Evolutionary conservation across 2,888 invertebrate genomes (phyloP).

Genomic region (Rhingia rostrata): DNA sequence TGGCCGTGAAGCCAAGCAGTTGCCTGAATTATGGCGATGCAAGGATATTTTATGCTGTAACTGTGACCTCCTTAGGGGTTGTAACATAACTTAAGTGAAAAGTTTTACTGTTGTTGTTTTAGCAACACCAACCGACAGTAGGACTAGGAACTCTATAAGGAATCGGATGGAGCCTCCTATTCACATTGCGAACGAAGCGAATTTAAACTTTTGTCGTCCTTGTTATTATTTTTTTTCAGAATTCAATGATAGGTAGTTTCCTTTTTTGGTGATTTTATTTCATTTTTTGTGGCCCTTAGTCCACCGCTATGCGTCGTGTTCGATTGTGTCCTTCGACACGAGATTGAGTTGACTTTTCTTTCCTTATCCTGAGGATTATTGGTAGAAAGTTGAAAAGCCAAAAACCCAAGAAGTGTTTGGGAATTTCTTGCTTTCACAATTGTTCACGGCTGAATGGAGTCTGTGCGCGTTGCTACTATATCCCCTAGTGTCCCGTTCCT

Average conservation of each 20-base stretch:
- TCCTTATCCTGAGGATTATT: conserved; percentile 50
- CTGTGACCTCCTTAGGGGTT: conserved; percentile 73
- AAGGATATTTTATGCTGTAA: conserved; percentile 72
- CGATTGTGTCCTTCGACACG: conserved; percentile 44
- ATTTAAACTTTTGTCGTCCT: conserved; percentile 46
- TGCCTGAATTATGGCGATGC: conserved; percentile 68
- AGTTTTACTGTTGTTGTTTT: conserved; percentile 66
- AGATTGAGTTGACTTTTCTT: conserved; percentile 38
- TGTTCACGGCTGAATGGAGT: conserved; percentile 48
- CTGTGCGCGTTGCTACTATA: conserved; percentile 10
- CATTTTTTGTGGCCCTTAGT: background rate
- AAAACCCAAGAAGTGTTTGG: conserved; percentile 18
- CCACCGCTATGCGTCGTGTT: conserved; percentile 13
- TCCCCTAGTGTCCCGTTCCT: conserved; percentile 1
- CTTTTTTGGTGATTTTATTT: background rate
- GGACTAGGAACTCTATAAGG: conserved; percentile 9
- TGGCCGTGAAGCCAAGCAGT: conserved; percentile 70
- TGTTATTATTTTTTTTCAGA: conserved; percentile 34
- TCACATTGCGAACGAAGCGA: conserved; percentile 6
- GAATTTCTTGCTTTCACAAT: conserved; percentile 41
- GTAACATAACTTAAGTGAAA: conserved; percentile 73
- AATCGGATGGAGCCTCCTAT: conserved; percentile 22
- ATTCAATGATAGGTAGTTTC: conserved; percentile 38
- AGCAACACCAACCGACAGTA: conserved; percentile 18
- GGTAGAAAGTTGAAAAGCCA: conserved; percentile 41